Evolutionary conservation across 1,140 invertebrate species (phyloP).

Genomic region (Leptonema lineaticorne): DNA sequence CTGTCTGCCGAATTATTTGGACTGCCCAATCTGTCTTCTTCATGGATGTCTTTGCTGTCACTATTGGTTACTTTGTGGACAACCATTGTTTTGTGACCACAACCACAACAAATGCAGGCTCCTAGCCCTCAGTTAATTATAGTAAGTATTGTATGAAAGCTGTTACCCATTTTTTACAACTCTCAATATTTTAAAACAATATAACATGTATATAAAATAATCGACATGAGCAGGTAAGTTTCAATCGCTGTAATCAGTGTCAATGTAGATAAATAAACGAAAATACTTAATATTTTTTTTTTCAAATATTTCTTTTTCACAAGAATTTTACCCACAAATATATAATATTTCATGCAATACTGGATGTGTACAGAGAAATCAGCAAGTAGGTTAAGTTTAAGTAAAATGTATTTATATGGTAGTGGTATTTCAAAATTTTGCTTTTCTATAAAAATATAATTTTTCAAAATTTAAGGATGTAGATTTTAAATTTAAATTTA

Average conservation of each 20-base stretch:
- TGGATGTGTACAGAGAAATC: constrained; percentile 24
- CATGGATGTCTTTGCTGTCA: constrained; percentile 32
- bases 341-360: constrained; percentile 11
- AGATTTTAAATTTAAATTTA: not conserved
- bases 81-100: constrained; percentile 21
- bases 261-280: not conserved
- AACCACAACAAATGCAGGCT: constrained; percentile 45
- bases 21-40: constrained; percentile 29
- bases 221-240: not conserved
- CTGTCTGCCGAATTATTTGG: constrained; percentile 35
- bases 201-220: not conserved
- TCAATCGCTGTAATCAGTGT: not conserved
- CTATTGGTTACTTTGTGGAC: constrained; percentile 30
- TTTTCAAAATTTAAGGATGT: not conserved
- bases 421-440: not conserved
- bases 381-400: constrained; percentile 23
- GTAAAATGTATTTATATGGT: not conserved
- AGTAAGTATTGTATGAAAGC: constrained; percentile 47
- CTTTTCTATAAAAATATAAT: not conserved
- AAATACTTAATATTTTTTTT: not conserved
- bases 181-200: not conserved
- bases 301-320: constrained; percentile 3
- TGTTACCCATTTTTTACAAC: not conserved
- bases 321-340: not conserved
- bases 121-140: constrained; percentile 55